Evolutionary conservation across 2,797 vertebrate species (phyloP), one percentile per base, ranked within the genome.

Genomic region (Syndactyla subalaris): DNA sequence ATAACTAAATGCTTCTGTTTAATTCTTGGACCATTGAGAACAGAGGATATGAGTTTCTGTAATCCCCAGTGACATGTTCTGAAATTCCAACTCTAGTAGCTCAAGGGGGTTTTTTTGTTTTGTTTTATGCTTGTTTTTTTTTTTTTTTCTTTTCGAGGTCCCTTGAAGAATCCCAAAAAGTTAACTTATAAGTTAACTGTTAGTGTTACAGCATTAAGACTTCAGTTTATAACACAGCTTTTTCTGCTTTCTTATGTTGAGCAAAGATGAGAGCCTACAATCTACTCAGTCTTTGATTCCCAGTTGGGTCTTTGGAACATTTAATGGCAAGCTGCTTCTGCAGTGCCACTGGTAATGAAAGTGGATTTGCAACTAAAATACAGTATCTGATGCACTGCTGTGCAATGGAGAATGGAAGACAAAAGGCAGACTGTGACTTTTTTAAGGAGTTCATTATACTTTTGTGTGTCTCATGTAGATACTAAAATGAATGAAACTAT

Each of bases 181-280:
- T 46, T 16, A 27, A 1, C 2, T 83, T 57, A 27, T n/a, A 46
- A 63, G 0, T 2, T 54, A 32, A 32, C 30, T 36, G 6, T 27
- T 48, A 62, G 10, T 27, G 14, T 68, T 39, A 30, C 0, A 5
- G 6, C 1, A 0, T 41, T 81, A 70, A 49, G n/a, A 10, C 8
- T n/a, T 81, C 10, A 41, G 3, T 0, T 77, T 62, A 21, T 43
- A 62, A 30, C 4, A 30, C 3, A 70, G 24, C 2, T 61, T 12
- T 55, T 73, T 29, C 13, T 46, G 23, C 12, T 81, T 66, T 70
- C 36, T 39, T 49, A 34, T 2, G 6, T 2, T 58, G 26, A 91
- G 12, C 2, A 66, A 73, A 77, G 61, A 62, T 34, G 8, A 71
- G 45, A 86, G 22, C 27, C 24, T 30, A 51, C n/a, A 67, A 27